Base-by-base conservation (phyloP, 1,140 invertebrate species). In the Pseudomyrmex concolor region DNA sequence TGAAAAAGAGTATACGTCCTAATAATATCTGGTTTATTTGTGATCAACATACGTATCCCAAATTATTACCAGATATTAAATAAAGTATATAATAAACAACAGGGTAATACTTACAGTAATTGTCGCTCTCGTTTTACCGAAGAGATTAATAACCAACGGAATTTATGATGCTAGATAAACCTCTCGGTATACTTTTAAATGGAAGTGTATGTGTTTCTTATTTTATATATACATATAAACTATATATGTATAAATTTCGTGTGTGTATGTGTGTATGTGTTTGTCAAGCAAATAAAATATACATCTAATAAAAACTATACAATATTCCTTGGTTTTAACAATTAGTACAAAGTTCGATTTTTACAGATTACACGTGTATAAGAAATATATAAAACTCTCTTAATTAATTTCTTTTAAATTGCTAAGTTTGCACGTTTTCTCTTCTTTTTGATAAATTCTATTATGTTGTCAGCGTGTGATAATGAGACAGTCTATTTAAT, bases 21-120 rank as follows among this genome's bases (percentile, higher is more conserved):
- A 67, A 68, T 57, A 77, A 78, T 71, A 80, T 80, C 76, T 80
- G 76, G 76, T 71, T 80, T 80, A 80, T 80, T 71, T 80, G 51
- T 19, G 50, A 78, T 78, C 22, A 68, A 51, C 7, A 59, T 59
- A 51, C 7, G 48, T 59, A 22, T 80, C 55, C n/a, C 76, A 80
- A 50, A 34, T 34, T 34, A 80, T 48, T 34, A 71, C 66, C 76
- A 80, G 76, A 80, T 80, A 80, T 80, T 71, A 8, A 59, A 34
- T 70, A 70, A 70, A 17, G 34, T 34, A 34, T 34, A 34, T 34
- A 70, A 80, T 71, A 80, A 80, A 70, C 70, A 9, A 80, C 68
- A 71, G 54, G 54, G 43, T 80, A 80, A 70, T 80, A 80, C 76
- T 80, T 80, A 80, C 76, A 71, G 59, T 67, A 78, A 68, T 70